These are phyloP conservation scores for Rhinogobius similis DNA, from an alignment of 2,113 vertebrate genomes.

Conservation along the genomic window DNA sequence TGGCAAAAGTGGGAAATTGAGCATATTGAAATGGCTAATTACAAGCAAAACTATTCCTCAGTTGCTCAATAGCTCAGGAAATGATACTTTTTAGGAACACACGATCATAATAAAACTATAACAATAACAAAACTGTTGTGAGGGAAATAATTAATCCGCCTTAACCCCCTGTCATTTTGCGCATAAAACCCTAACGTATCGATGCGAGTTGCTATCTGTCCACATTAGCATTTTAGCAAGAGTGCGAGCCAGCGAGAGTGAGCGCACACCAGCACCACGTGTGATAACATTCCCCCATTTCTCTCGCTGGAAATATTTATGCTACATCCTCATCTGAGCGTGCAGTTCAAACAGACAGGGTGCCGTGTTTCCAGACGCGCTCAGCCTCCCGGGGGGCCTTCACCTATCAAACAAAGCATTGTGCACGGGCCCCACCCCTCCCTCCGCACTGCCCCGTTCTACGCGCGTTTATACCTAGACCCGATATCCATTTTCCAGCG, in stretches of 20 bases:
- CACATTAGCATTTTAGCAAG: not conserved
- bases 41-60: too few species aligned
- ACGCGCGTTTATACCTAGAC: conserved; percentile 60
- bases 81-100: too few species aligned
- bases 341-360: conserved; percentile 62
- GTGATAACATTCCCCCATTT: conserved; percentile 64
- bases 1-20: too few species aligned
- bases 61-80: too few species aligned
- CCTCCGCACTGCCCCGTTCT: conserved; percentile 16
- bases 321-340: conserved; percentile 56
- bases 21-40: too few species aligned
- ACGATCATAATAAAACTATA: too few species aligned
- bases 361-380: conserved; percentile 28
- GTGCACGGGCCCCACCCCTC: conserved; percentile 21
- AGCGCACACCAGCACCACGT: conserved; percentile 40
- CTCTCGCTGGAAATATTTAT: conserved; percentile 64
- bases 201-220: not conserved
- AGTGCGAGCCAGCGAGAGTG: conserved; percentile 25
- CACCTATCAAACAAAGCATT: conserved; percentile 44
- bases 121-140: too few species aligned
- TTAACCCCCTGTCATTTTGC: not conserved
- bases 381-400: conserved; percentile 44
- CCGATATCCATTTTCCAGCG: conserved; percentile 62
- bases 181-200: not conserved
- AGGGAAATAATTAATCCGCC: too few species aligned